These are phyloP conservation scores for Melipona quadrifasciata DNA, from an alignment of 1,140 invertebrate genomes.

Conservation along the genomic window DNA sequence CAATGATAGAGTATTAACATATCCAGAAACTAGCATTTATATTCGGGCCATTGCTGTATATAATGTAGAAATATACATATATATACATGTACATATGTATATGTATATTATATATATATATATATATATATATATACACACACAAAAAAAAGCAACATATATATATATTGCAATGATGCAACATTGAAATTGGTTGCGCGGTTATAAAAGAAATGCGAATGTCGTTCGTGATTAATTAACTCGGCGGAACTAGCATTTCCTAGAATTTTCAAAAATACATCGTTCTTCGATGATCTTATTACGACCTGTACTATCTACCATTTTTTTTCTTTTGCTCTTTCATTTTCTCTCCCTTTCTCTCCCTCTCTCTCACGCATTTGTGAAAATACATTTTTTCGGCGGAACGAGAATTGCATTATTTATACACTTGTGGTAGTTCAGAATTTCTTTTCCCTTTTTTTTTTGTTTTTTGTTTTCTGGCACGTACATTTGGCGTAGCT, in stretches of 20 bases:
- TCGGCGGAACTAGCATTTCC: constrained; percentile 55
- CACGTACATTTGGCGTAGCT: constrained; percentile 52
- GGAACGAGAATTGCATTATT: constrained; percentile 43
- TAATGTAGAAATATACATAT: constrained; percentile 38
- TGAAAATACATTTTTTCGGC: constrained; percentile 53
- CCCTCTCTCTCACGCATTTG: constrained; percentile 21
- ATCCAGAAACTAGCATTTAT: constrained; percentile 18
- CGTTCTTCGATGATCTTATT: constrained; percentile 50
- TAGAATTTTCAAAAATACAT: constrained; percentile 65
- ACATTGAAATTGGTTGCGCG: constrained; percentile 11
- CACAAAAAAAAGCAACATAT: no score
- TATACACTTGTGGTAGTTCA: constrained; percentile 40
- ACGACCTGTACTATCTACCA: constrained; percentile 48
- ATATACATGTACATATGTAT: not conserved
- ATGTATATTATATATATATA: constrained; percentile 20
- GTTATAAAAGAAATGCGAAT: constrained; percentile 39
- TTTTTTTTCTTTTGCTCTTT: not conserved
- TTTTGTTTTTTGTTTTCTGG: constrained; percentile 41
- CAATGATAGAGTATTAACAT: not conserved
- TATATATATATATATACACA: not conserved
- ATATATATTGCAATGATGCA: constrained; percentile 18
- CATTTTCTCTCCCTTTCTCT: constrained; percentile 34
- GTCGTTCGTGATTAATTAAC: constrained; percentile 32
- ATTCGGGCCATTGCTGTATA: constrained; percentile 24
- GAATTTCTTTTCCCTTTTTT: constrained; percentile 32